These are phyloP conservation scores for Cancer borealis DNA, from an alignment of 2,888 invertebrate species.

Conservation along the genomic window DNA sequence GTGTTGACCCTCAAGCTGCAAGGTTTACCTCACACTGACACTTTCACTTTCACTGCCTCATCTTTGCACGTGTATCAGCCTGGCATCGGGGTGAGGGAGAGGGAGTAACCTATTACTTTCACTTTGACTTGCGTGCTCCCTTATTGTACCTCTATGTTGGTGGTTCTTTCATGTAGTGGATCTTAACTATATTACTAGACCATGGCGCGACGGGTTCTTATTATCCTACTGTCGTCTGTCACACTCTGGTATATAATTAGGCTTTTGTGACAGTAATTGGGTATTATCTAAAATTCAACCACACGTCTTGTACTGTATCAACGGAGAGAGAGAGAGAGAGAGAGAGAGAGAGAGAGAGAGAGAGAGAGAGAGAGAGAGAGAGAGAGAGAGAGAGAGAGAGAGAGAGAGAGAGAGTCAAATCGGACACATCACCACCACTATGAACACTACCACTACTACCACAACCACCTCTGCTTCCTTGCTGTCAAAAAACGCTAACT, in stretches of 20 bases:
- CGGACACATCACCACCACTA: too few species aligned
- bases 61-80: not conserved
- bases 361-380: slow-evolving; percentile 40
- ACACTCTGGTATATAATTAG: not conserved
- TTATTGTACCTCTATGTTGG: not conserved
- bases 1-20: not conserved
- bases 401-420: not conserved
- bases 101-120: too few species aligned
- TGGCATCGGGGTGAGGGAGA: not conserved
- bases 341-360: slow-evolving; percentile 40
- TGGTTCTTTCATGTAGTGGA: not conserved
- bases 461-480: too few species aligned
- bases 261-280: not conserved
- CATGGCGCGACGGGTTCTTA: not conserved
- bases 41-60: not conserved
- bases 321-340: slow-evolving; percentile 24
- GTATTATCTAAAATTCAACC: not conserved
- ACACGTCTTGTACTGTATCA: not conserved
- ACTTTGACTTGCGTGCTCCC: too few species aligned
- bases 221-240: slow-evolving; percentile 20
- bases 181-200: not conserved
- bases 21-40: not conserved
- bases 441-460: too few species aligned
- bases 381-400: slow-evolving; percentile 37
- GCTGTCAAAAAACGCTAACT: too few species aligned